Evolutionary conservation across 1,140 invertebrate species (phyloP).

Genomic region (Rhysida immarginata): DNA sequence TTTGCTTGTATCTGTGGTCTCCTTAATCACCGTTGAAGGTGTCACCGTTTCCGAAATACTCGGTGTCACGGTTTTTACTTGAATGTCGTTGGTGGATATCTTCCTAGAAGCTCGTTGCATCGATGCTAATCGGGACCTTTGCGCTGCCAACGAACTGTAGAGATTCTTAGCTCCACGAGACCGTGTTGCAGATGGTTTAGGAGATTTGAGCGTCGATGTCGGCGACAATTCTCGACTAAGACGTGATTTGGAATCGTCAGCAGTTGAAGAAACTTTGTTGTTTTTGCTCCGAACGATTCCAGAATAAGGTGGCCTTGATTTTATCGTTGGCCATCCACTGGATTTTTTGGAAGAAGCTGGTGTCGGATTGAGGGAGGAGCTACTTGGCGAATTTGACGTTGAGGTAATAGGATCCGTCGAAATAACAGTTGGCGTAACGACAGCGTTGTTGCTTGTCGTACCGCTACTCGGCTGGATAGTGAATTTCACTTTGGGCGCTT

Average conservation of each 20-base stretch:
- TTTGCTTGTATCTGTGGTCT: too few relatives aligned
- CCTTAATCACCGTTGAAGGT: background rate
- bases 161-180: background rate
- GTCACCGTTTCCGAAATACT: too few relatives aligned
- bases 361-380: too few relatives aligned
- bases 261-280: background rate
- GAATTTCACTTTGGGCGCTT: too few relatives aligned
- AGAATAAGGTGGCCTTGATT: slow-evolving; percentile 13
- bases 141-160: background rate
- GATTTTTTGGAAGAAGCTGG: too few relatives aligned
- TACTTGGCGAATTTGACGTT: too few relatives aligned
- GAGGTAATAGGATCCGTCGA: background rate
- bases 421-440: slow-evolving; percentile 7
- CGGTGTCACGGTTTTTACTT: background rate
- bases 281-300: slow-evolving; percentile 11
- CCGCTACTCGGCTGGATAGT: too few relatives aligned
- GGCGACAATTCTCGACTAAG: background rate
- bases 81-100: background rate
- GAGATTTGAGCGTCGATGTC: background rate
- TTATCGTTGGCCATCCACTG: too few relatives aligned
- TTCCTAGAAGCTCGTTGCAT: background rate
- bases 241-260: background rate
- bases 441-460: background rate
- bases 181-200: background rate
- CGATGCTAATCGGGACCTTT: background rate